Evolutionary conservation across 2,888 invertebrate species (phyloP), one percentile per base, ranked within the genome.

Genomic region (Erebia palarica): DNA sequence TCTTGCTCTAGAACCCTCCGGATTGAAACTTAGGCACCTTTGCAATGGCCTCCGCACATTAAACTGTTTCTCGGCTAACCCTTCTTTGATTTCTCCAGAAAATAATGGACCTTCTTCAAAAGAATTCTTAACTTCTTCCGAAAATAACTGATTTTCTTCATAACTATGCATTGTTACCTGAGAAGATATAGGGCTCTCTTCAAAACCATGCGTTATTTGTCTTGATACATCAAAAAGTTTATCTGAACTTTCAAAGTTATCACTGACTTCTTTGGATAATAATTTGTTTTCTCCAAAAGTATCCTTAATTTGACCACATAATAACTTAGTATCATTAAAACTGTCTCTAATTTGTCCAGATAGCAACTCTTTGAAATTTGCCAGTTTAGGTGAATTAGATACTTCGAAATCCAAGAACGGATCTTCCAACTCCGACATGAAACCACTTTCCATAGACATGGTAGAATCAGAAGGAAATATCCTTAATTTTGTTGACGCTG

Each of bases 401-500:
- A 79, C 51, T 2, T 92, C 93, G 0, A 91, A 82, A 10, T 92
- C 92, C 4, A 92, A 14, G 55, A 91, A 91, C 0, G 86, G 90
- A 61, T 93, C 93, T 3, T 93, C 93, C 0, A 92, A 16, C 71
- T 93, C 94, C 0, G 93, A 93, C n/a, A 92, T 84, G 61, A 93
- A 93, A 0, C 93, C 92, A 10, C 91, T 91, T 70, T 93, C 93
- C 86, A 92, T 89, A 0, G 93, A 92, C 0, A 87, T 84, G 0
- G 89, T 90, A 0, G 92, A 91, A 21, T 91, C 89, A 0, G 88
- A 89, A 0, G 89, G 87, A 67, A 84, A 91, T 5, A 87, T 69
- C 36, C 88, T 80, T 0, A 85, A 49, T 65, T 84, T 84, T 0
- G 79, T 81, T 0, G 87, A 84, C 1, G 83, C 77, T 0, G 89